Percentiles rank a stretch among this genome's conserved stretches.
These are phyloP conservation scores for Drosophila ezoana DNA, from an alignment of 2,888 invertebrate species.

Conservation along the genomic window DNA sequence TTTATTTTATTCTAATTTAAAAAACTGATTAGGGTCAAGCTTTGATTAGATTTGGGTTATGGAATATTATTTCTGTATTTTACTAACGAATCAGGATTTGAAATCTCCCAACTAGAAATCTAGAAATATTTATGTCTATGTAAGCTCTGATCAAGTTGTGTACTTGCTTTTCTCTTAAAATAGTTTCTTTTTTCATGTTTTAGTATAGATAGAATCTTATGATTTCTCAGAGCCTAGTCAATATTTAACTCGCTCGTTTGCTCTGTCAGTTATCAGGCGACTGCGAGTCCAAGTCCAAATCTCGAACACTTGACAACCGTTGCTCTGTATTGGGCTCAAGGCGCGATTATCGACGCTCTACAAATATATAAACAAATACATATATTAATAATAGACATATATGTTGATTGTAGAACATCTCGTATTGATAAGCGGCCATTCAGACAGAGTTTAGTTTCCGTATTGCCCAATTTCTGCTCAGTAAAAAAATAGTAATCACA, in stretches of 20 bases:
- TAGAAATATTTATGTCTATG: not conserved
- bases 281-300: constrained; percentile 48
- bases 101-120: no score
- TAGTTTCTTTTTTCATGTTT: not conserved
- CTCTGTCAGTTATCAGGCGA: constrained; percentile 38
- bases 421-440: constrained; percentile 53
- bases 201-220: not conserved
- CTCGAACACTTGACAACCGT: constrained; percentile 43
- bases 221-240: not conserved
- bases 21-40: no score
- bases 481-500: not conserved
- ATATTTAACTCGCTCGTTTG: constrained; percentile 28
- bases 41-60: no score
- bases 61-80: no score
- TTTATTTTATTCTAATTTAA: no score
- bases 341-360: constrained; percentile 40
- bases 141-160: no score
- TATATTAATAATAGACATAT: constrained; percentile 17
- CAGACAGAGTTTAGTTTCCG: constrained; percentile 47
- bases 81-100: no score
- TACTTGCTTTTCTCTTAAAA: not conserved
- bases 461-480: constrained; percentile 22
- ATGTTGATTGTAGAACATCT: constrained; percentile 8
- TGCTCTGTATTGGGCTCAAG: constrained; percentile 40
- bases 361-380: constrained; percentile 19